Evolutionary conservation across 2,888 invertebrate species (phyloP).

Genomic region (Drosophila mimica): DNA sequence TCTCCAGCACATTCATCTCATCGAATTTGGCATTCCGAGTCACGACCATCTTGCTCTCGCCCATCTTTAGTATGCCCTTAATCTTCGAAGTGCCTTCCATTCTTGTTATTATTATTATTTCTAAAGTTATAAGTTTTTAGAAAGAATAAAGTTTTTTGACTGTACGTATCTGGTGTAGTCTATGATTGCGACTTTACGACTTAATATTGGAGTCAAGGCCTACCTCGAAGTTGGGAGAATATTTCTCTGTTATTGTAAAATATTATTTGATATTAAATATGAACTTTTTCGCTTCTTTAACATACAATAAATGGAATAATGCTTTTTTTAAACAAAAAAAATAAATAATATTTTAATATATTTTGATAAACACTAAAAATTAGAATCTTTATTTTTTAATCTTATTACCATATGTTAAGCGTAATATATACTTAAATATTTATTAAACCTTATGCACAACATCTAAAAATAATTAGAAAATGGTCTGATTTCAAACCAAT

Average conservation of each 20-base stretch:
- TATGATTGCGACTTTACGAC: background rate
- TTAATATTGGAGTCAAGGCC: background rate
- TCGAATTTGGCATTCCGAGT: constrained; percentile 92
- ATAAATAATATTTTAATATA: background rate
- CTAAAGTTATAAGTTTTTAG: background rate
- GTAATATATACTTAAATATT: background rate
- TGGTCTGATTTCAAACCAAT: background rate
- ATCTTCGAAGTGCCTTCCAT: constrained; percentile 28
- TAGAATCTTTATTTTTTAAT: background rate
- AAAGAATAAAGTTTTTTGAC: background rate
- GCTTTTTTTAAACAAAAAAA: background rate
- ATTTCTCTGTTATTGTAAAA: background rate
- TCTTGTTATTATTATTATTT: background rate
- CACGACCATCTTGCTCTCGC: constrained; percentile 11
- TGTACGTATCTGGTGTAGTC: background rate
- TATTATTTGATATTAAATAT: background rate
- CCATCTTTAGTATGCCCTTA: constrained; percentile 49
- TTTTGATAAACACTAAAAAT: background rate
- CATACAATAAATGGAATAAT: background rate
- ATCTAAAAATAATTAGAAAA: background rate
- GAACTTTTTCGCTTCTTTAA: background rate
- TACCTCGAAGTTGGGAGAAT: background rate
- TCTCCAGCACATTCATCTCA: constrained; percentile 99
- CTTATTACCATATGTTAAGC: background rate
- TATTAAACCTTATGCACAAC: background rate